These are phyloP conservation scores for Aphidoletes aphidimyza DNA, from an alignment of 2,888 invertebrate species.

Conservation along the genomic window DNA sequence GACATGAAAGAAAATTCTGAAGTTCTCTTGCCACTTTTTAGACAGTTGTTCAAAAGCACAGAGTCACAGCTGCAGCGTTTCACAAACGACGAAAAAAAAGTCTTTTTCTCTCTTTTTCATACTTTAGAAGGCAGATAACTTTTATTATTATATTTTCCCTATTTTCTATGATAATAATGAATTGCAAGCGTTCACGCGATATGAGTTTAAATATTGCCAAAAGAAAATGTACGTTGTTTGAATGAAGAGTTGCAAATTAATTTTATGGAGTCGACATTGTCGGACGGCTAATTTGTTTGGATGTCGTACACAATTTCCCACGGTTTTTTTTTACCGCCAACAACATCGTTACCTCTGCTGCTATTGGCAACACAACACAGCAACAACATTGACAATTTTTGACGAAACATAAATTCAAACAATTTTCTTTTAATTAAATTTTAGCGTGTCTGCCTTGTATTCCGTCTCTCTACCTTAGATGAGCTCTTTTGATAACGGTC, in stretches of 20 bases:
- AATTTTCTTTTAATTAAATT: slow-evolving; percentile 1
- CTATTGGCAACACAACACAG: not conserved
- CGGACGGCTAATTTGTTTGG: too few relatives aligned
- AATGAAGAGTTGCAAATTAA: not conserved
- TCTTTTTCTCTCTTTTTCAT: not conserved
- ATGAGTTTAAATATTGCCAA: not conserved
- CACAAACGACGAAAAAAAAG: too few relatives aligned
- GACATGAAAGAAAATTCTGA: not conserved
- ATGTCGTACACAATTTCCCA: too few relatives aligned
- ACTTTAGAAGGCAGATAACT: not conserved
- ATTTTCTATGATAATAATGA: not conserved
- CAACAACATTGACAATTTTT: not conserved
- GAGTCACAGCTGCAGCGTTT: slow-evolving; percentile 1
- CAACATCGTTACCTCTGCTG: not conserved
- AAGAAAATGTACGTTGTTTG: not conserved
- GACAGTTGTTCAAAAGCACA: not conserved
- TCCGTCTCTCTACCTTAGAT: not conserved
- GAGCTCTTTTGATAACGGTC: not conserved
- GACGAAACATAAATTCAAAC: not conserved
- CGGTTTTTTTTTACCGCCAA: too few relatives aligned
- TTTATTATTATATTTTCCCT: not conserved
- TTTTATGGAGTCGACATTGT: too few relatives aligned
- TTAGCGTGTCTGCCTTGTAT: not conserved
- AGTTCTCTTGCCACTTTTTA: not conserved
- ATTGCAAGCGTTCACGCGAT: not conserved